These are phyloP conservation scores for Hemibagrus guttatus DNA, from an alignment of 2,797 vertebrate genomes.

Conservation along the genomic window DNA sequence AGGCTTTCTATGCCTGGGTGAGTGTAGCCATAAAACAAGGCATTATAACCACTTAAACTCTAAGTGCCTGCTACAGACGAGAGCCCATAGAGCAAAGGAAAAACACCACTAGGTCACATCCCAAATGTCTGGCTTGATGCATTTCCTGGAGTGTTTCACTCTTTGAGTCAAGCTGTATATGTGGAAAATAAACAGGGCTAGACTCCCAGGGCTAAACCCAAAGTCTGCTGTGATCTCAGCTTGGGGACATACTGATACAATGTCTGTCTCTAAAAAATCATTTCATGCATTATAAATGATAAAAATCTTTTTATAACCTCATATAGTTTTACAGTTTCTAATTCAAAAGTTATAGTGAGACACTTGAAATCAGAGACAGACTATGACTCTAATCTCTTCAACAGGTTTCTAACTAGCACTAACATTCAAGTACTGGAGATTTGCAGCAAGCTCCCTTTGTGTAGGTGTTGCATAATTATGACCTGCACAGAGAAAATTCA, in stretches of 20 bases:
- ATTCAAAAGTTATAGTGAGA: background rate
- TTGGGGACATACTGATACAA: background rate
- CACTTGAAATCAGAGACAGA: background rate
- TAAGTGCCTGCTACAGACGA: conserved; percentile 43
- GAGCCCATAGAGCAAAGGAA: conserved; percentile 36
- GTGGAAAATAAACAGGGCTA: background rate
- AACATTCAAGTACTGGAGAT: background rate
- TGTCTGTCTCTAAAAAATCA: background rate
- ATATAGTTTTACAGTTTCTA: too few relatives aligned
- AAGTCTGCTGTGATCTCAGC: background rate
- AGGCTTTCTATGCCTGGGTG: conserved; percentile 50
- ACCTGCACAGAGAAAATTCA: background rate
- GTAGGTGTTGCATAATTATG: background rate
- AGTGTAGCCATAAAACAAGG: conserved; percentile 58
- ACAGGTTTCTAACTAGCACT: background rate
- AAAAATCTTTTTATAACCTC: background rate
- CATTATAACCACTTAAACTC: conserved; percentile 61
- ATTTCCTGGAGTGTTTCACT: conserved; percentile 1
- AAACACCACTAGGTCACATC: conserved; percentile 11
- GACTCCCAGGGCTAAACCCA: background rate
- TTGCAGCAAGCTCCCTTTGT: background rate
- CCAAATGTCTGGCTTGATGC: conserved; percentile 18
- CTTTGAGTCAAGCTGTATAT: background rate
- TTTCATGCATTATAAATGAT: background rate
- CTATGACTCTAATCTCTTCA: background rate